Evolutionary conservation across 2,797 vertebrate genomes (phyloP), one percentile per base, ranked within the genome.

Genomic region (Todus mexicanus): DNA sequence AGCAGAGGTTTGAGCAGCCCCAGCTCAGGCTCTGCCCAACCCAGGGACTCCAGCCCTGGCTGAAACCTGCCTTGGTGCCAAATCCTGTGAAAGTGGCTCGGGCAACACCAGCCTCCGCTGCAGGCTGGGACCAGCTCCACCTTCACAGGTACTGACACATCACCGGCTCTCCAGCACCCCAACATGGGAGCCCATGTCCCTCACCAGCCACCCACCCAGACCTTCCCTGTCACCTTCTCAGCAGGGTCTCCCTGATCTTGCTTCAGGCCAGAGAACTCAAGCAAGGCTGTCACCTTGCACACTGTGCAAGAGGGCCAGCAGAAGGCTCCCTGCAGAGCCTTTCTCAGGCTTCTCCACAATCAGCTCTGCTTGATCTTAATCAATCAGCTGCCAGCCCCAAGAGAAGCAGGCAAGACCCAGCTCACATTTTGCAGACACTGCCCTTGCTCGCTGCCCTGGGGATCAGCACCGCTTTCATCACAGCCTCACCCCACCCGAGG

Each of bases 131-230:
- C 37, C 20, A 10, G 31, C 25, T 70, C 23, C 53, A 1, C 37
- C 29, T 19, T 61, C 18, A 4, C 0, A 5, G 45, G 6, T 2
- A 53, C 54, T 11, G 29, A 22, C 14, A 43, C 6, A 35, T 1
- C 15, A 23, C 9, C 40, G 33, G n/a, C 60, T 56, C 65, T 64
- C 53, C 68, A 83, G 60, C 50, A 60, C 13, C 20, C 31, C 40
- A 42, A 1, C 1, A 6, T 16, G 20, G 59, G 37, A 63, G 7
- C 22, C 12, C 38, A 38, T 2, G 0, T 11, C 11, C 26, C 29
- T 26, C 51, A 13, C 7, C 14, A 73, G 25, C 22, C 15, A 8
- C 5, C 2, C 7, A 19, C 7, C 21, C 51, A 61, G 37, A 20
- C 5, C 10, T 27, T 20, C 31, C 29, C n/a, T 15, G 8, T 37